Percentiles rank a stretch among this genome's conserved stretches.
Evolutionary conservation across 2,797 vertebrate species (phyloP).

Genomic region (Catharus ustulatus): DNA sequence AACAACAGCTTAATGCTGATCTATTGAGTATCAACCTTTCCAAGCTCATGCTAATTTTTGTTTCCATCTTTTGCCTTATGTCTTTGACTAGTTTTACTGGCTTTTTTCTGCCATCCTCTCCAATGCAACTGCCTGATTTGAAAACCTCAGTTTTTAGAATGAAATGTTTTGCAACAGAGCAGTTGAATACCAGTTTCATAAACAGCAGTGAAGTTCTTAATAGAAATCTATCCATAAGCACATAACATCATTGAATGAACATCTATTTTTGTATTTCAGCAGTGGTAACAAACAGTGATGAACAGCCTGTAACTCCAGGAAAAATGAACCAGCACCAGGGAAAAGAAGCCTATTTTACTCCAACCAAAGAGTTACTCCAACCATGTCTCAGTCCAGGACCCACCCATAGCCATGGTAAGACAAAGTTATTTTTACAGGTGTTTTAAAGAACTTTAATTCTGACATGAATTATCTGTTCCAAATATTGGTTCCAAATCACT

Average conservation of each 20-base stretch:
- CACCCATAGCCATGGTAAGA: constrained; percentile 88
- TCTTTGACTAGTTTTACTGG: neutral
- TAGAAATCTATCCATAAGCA: neutral
- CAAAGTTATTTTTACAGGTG: neutral
- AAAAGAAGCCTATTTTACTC: constrained; percentile 88
- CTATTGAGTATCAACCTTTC: neutral
- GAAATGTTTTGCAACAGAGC: neutral
- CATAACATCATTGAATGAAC: neutral
- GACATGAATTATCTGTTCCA: neutral
- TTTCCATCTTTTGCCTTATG: neutral
- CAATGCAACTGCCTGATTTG: neutral
- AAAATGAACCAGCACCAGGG: constrained; percentile 95
- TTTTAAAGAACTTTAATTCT: neutral
- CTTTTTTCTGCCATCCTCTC: neutral
- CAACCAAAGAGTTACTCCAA: constrained; percentile 86
- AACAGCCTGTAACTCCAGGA: constrained; percentile 86
- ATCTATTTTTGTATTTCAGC: constrained; percentile 73
- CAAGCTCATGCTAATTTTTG: neutral
- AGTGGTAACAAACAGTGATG: constrained; percentile 84
- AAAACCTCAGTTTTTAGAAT: neutral
- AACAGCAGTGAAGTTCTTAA: neutral
- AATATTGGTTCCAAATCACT: neutral
- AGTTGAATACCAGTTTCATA: neutral
- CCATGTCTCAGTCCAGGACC: constrained; percentile 86
- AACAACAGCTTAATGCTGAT: neutral